phyloP scores from a whole-genome alignment of 2,797 vertebrate species.

The Pempheris klunzingeri region DNA sequence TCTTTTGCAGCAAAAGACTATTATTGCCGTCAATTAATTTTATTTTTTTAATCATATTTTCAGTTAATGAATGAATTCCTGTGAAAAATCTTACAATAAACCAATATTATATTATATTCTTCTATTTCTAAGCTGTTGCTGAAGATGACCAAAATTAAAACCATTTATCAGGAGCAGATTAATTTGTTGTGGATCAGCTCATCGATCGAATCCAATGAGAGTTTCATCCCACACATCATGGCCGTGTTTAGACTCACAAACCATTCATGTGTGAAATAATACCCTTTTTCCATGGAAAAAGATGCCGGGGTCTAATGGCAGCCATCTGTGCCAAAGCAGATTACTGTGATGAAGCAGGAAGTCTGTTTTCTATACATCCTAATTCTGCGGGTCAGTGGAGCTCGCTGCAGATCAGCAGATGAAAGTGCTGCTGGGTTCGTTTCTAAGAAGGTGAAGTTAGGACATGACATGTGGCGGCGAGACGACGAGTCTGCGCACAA shows the following conservation, averaged over 20 bases:
- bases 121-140: background rate
- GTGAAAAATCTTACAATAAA: too few species aligned
- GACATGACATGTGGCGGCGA: background rate
- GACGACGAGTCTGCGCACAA: background rate
- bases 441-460: constrained; percentile 19
- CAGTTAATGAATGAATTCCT: background rate
- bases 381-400: constrained; percentile 30
- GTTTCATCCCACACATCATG: constrained; percentile 3
- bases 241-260: background rate
- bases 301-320: constrained; percentile 15
- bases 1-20: background rate
- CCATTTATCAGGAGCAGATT: constrained; percentile 3
- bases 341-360: constrained; percentile 37
- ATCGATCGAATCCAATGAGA: background rate
- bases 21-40: background rate
- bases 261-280: constrained; percentile 28
- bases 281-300: constrained; percentile 9
- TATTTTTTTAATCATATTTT: background rate
- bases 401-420: constrained; percentile 28
- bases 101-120: background rate
- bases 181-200: background rate
- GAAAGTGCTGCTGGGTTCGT: constrained; percentile 26
- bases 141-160: background rate
- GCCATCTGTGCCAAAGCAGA: constrained; percentile 45
- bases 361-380: constrained; percentile 24